Percentiles rank a stretch among this genome's conserved stretches.
phyloP scores from a whole-genome alignment of 2,888 invertebrate genomes.

The Hyles lineata region DNA sequence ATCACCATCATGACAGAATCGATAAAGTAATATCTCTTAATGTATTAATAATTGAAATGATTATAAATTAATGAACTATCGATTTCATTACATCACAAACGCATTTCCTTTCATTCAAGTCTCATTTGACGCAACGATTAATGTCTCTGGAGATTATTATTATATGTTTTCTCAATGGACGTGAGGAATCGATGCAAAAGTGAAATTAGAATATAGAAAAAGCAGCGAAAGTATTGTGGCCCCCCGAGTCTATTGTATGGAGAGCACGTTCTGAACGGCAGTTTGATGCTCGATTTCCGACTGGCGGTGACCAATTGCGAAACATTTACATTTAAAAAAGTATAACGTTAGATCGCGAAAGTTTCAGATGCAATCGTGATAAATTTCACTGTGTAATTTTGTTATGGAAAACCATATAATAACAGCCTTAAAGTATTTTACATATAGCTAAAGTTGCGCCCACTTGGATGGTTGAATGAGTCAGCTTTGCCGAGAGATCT shows the following conservation, averaged over 20 bases:
- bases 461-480: background rate
- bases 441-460: background rate
- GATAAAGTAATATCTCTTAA: background rate
- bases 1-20: background rate
- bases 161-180: constrained; percentile 52
- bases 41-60: background rate
- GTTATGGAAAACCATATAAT: background rate
- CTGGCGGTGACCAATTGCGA: constrained; percentile 47
- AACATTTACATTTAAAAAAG: constrained; percentile 42
- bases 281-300: constrained; percentile 61
- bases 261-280: constrained; percentile 70
- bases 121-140: constrained; percentile 49
- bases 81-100: constrained; percentile 5
- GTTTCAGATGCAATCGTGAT: constrained; percentile 40
- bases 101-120: constrained; percentile 36
- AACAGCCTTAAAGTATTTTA: background rate
- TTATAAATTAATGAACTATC: background rate
- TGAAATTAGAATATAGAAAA: constrained; percentile 78
- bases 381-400: constrained; percentile 10
- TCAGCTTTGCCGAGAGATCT: background rate
- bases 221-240: constrained; percentile 77
- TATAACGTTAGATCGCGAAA: constrained; percentile 48
- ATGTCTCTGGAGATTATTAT: constrained; percentile 50
- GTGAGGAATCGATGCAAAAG: constrained; percentile 68
- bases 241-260: constrained; percentile 73